A percentile compares a stretch with the other conserved stretches of the same genome.
phyloP scores from a whole-genome alignment of 2,888 invertebrate species.

The Halictus ligatus region DNA sequence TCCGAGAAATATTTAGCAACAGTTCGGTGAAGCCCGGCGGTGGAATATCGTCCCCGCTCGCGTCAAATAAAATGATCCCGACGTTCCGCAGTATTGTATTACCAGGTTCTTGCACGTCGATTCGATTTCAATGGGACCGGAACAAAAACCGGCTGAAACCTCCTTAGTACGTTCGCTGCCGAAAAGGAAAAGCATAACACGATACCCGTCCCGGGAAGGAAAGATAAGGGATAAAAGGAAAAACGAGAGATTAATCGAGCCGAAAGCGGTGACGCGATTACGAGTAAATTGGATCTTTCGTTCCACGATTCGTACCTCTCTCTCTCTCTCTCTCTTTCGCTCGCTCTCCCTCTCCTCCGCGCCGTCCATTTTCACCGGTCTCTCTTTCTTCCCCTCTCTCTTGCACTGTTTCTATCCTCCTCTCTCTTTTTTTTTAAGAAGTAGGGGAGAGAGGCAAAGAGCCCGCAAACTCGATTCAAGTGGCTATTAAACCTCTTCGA shows the following conservation, averaged over 20 bases:
- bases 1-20: not conserved
- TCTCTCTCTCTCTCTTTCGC: not conserved
- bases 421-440: slow-evolving; percentile 30
- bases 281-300: slow-evolving; percentile 72
- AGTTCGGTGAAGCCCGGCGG: not conserved
- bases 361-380: not conserved
- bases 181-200: slow-evolving; percentile 55
- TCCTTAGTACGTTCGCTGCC: slow-evolving; percentile 31
- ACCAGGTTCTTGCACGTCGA: slow-evolving; percentile 1
- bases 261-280: slow-evolving; percentile 74
- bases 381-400: not conserved
- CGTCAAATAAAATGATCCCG: slow-evolving; percentile 7
- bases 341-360: too few relatives aligned
- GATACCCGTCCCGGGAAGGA: slow-evolving; percentile 36
- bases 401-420: not conserved
- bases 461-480: slow-evolving; percentile 72
- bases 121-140: slow-evolving; percentile 35
- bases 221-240: slow-evolving; percentile 56
- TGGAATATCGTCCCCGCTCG: not conserved
- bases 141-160: slow-evolving; percentile 31
- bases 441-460: slow-evolving; percentile 49
- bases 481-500: slow-evolving; percentile 71
- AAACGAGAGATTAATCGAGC: slow-evolving; percentile 69
- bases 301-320: slow-evolving; percentile 54
- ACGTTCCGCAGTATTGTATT: slow-evolving; percentile 4